A percentile compares a stretch with the other conserved stretches of the same genome.
phyloP scores from a whole-genome alignment of 2,113 vertebrate genomes.

The Callithrix jacchus region DNA sequence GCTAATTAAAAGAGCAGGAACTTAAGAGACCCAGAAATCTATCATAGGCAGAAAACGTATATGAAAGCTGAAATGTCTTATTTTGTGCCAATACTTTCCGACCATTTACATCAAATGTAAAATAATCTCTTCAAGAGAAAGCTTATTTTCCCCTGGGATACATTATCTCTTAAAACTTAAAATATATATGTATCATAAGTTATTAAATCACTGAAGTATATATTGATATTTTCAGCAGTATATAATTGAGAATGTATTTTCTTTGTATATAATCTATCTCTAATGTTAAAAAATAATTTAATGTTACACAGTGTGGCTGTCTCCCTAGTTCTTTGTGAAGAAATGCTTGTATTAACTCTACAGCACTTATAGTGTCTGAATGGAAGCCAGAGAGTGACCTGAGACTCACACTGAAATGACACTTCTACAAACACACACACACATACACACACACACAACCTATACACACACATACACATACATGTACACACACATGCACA shows the following conservation, averaged over 20 bases:
- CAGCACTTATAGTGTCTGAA: background rate
- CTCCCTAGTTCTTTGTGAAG: background rate
- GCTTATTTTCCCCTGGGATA: background rate
- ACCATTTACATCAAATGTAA: background rate
- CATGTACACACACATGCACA: too few species aligned
- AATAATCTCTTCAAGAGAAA: background rate
- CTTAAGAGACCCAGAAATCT: background rate
- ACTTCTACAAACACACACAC: too few species aligned
- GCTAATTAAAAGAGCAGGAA: background rate
- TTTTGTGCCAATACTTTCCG: background rate
- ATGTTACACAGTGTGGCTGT: background rate
- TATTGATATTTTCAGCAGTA: background rate
- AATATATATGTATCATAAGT: background rate
- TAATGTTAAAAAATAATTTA: background rate
- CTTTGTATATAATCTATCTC: background rate
- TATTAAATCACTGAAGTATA: slow-evolving; percentile 8
- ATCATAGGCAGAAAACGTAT: background rate
- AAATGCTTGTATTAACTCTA: background rate
- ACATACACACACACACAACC: accelerated
- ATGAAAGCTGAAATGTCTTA: background rate
- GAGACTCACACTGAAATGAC: background rate
- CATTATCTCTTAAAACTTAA: background rate
- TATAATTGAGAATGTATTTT: background rate
- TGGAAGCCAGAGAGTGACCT: background rate
- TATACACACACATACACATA: too few species aligned